These are phyloP conservation scores for Calycopis cecrops DNA, from an alignment of 1,140 invertebrate species.

Conservation along the genomic window DNA sequence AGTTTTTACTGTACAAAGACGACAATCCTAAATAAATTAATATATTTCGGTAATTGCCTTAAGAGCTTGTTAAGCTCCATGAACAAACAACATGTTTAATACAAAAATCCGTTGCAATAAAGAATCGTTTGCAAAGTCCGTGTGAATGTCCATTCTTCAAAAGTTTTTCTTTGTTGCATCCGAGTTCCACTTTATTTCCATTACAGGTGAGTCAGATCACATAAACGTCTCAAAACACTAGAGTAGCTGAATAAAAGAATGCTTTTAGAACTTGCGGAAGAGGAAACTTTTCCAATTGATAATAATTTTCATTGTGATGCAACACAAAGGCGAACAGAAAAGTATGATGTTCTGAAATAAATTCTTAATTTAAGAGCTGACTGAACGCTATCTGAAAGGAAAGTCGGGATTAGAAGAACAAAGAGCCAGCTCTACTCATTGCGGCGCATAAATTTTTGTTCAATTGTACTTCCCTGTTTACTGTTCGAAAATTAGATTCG, in stretches of 20 bases:
- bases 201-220: conserved; percentile 15
- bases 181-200: conserved; percentile 4
- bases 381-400: conserved; percentile 60
- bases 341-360: conserved; percentile 66
- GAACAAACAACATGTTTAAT: no score
- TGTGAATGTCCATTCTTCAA: neutral
- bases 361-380: conserved; percentile 68
- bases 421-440: conserved; percentile 13
- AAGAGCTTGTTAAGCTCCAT: no score
- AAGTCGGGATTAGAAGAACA: conserved; percentile 58
- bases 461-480: conserved; percentile 17
- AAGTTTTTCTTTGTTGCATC: conserved; percentile 3
- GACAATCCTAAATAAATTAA: no score
- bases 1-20: no score
- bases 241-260: conserved; percentile 36
- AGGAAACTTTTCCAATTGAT: conserved; percentile 66
- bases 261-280: conserved; percentile 49
- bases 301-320: conserved; percentile 67
- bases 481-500: conserved; percentile 1
- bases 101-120: no score
- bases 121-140: neutral
- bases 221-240: conserved; percentile 18
- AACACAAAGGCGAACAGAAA: conserved; percentile 57
- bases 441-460: conserved; percentile 17
- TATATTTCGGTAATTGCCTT: no score